phyloP scores from a whole-genome alignment of 2,113 vertebrate species.

The Neomonachus schauinslandi region DNA sequence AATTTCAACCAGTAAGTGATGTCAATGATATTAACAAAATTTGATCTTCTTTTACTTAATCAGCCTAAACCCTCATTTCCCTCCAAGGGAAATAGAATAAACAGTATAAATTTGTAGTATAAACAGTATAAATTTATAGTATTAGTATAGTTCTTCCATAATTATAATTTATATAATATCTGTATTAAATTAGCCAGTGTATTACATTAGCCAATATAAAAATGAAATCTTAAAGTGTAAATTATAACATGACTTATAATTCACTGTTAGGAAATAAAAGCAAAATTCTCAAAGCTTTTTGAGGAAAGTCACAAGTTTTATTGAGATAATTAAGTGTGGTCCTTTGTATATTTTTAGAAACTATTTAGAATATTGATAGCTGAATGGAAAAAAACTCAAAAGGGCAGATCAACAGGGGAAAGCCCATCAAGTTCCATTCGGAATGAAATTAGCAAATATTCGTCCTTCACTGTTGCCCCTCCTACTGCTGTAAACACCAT shows the following conservation, averaged over 20 bases:
- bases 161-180: neutral
- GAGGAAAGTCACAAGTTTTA: neutral
- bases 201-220: slow-evolving; percentile 13
- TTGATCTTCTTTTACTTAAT: neutral
- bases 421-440: neutral
- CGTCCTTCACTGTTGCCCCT: neutral
- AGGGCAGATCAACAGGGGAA: neutral
- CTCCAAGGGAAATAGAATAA: neutral
- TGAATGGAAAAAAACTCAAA: neutral
- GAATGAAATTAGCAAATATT: neutral
- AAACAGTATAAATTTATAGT: neutral
- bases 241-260: neutral
- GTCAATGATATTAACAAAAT: slow-evolving; percentile 20
- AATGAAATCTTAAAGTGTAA: slow-evolving; percentile 12
- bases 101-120: neutral
- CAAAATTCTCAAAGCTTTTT: neutral
- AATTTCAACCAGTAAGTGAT: neutral
- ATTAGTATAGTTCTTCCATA: neutral
- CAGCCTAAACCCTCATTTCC: neutral
- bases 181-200: neutral
- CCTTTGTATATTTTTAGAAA: neutral
- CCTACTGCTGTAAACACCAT: neutral
- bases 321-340: neutral
- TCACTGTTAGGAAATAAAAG: slow-evolving; percentile 26
- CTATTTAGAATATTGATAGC: neutral